These are phyloP conservation scores for Heliconius cydno DNA, from an alignment of 2,888 invertebrate genomes.

Conservation along the genomic window DNA sequence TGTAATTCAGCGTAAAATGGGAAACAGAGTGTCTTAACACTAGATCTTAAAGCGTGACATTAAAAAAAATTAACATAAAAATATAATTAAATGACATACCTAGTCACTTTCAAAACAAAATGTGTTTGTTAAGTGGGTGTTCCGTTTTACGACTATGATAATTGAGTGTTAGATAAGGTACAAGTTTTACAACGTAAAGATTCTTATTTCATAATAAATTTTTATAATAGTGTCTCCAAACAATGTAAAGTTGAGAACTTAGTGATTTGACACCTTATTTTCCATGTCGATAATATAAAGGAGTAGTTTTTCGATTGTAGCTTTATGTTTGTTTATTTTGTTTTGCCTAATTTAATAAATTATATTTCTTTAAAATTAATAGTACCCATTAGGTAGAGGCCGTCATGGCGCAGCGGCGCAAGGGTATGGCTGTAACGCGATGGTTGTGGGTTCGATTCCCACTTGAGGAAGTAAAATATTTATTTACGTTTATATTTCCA, in stretches of 20 bases:
- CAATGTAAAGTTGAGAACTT: not conserved
- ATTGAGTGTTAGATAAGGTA: constrained; percentile 16
- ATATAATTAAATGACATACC: not conserved
- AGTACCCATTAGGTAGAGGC: no score
- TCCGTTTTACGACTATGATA: constrained; percentile 5
- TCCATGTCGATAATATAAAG: not conserved
- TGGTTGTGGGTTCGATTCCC: no score
- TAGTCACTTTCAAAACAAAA: not conserved
- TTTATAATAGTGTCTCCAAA: not conserved
- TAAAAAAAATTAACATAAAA: not conserved
- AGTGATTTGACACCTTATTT: not conserved
- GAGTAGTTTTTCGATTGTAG: not conserved
- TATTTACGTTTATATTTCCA: no score
- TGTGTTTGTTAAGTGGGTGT: constrained; percentile 7
- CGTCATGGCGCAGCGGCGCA: no score
- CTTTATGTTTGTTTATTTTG: not conserved
- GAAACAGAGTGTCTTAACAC: not conserved
- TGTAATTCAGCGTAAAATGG: not conserved
- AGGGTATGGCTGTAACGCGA: no score
- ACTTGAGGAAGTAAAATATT: no score
- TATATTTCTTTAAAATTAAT: not conserved
- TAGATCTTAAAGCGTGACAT: not conserved
- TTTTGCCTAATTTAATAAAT: not conserved
- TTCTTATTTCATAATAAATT: not conserved
- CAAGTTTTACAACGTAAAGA: constrained; percentile 7